Percentiles rank a stretch among this genome's conserved stretches.
Evolutionary conservation across 2,888 invertebrate genomes (phyloP).

Genomic region (Vannuccia rotundouncinata): DNA sequence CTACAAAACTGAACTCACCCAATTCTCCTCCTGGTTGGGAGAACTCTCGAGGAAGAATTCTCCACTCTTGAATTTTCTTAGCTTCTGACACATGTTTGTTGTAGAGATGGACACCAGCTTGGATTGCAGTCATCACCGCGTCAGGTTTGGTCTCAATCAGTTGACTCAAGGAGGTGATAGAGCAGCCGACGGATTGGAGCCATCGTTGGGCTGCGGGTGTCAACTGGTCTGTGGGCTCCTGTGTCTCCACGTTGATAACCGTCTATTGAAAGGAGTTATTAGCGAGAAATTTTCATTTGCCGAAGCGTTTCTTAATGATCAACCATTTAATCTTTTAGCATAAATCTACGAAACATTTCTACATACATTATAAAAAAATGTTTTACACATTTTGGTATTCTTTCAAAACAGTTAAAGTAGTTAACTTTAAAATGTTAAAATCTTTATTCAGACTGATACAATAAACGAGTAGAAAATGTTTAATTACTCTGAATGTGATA

Average conservation of each 20-base stretch:
- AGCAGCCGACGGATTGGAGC: constrained; percentile 50
- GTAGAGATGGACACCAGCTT: constrained; percentile 66
- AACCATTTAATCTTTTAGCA: too few species aligned
- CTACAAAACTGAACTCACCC: constrained; percentile 62
- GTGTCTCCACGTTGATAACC: constrained; percentile 63
- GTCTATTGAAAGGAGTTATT: constrained; percentile 55
- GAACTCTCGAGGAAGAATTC: constrained; percentile 75
- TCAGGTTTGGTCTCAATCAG: constrained; percentile 63
- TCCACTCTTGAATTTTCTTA: constrained; percentile 78
- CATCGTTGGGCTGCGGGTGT: constrained; percentile 65
- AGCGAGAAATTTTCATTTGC: too few species aligned
- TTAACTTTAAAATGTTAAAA: too few species aligned
- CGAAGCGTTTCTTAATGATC: too few species aligned
- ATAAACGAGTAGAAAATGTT: not conserved
- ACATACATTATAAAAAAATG: too few species aligned
- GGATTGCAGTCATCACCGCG: constrained; percentile 66
- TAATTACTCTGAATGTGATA: constrained; percentile 71
- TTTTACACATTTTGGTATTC: too few species aligned
- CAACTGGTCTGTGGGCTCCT: constrained; percentile 68
- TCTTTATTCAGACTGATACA: too few species aligned
- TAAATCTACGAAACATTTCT: too few species aligned
- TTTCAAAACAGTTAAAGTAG: too few species aligned
- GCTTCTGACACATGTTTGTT: constrained; percentile 74
- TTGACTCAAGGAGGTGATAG: constrained; percentile 67
- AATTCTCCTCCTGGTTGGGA: constrained; percentile 78